A percentile compares a stretch with the other conserved stretches of the same genome.
Evolutionary conservation across 2,888 invertebrate species (phyloP).

Genomic region (Oxyteleia sp.): DNA sequence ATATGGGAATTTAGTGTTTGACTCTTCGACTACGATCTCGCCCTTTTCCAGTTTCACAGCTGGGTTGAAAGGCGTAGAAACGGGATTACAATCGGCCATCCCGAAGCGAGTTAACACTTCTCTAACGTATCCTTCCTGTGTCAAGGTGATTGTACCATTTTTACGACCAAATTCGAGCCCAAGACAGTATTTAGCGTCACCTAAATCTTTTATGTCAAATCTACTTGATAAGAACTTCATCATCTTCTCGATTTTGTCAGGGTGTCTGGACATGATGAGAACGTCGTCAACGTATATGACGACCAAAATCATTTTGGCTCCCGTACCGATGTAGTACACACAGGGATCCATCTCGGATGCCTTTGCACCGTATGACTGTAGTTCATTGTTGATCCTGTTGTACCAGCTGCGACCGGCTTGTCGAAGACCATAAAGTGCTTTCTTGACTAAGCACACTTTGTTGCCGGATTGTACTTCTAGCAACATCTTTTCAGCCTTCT

Average conservation of each 20-base stretch:
- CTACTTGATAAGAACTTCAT: constrained; percentile 48
- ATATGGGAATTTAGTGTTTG: constrained; percentile 24
- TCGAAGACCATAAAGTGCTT: constrained; percentile 68
- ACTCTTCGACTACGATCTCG: background rate
- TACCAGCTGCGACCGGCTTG: constrained; percentile 71
- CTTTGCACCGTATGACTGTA: background rate
- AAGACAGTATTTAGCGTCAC: constrained; percentile 71
- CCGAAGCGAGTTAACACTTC: constrained; percentile 76
- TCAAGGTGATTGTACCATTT: constrained; percentile 26
- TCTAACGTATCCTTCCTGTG: constrained; percentile 74
- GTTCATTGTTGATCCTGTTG: constrained; percentile 13
- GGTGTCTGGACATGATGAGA: constrained; percentile 67
- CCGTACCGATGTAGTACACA: constrained; percentile 10
- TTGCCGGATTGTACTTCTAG: constrained; percentile 32
- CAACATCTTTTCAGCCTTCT: constrained; percentile 54
- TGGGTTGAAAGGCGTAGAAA: constrained; percentile 74
- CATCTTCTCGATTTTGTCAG: constrained; percentile 53
- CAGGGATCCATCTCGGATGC: background rate
- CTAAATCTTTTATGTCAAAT: constrained; percentile 75
- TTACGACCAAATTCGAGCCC: constrained; percentile 75
- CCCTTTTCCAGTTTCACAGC: background rate
- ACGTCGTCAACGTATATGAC: constrained; percentile 53
- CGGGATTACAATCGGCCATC: constrained; percentile 77
- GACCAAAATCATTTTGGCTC: background rate
- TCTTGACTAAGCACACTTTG: constrained; percentile 53